Percentiles rank a stretch among this genome's conserved stretches.
phyloP scores from a whole-genome alignment of 2,888 invertebrate species.

The Ganaspis brasiliensis region DNA sequence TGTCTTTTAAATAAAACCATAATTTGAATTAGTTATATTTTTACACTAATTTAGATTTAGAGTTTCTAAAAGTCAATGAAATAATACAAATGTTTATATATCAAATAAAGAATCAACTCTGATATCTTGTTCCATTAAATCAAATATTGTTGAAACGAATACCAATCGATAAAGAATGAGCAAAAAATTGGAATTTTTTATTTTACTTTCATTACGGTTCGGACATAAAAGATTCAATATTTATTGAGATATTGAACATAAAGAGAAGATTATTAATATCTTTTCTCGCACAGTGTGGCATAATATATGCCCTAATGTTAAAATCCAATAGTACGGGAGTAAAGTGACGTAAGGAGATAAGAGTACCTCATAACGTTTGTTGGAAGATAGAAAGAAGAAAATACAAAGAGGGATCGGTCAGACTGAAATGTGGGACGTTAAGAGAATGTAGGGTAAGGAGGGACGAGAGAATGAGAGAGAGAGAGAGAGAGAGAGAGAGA shows the following conservation, averaged over 20 bases:
- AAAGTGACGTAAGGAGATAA: slow-evolving; percentile 15
- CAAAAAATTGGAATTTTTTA: no score
- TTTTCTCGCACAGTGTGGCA: background rate
- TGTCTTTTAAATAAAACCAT: no score
- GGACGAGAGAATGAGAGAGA: background rate
- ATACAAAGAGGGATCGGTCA: background rate
- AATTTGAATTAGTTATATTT: no score
- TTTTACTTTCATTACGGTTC: no score
- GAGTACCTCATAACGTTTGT: background rate
- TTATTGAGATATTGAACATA: background rate
- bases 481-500: background rate
- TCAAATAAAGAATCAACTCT: no score
- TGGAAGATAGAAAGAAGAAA: slow-evolving; percentile 1
- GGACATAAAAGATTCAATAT: background rate
- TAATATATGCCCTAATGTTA: background rate
- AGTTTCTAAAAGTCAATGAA: no score
- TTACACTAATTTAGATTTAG: no score
- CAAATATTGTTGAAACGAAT: no score
- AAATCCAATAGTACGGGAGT: background rate
- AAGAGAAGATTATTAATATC: background rate
- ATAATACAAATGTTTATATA: no score
- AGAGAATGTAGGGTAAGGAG: background rate
- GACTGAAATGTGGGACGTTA: background rate
- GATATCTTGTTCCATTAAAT: no score
- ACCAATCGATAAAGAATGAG: background rate